Conservation (phyloP, 2,797 vertebrate species). For the Xenopus petersii region DNA sequence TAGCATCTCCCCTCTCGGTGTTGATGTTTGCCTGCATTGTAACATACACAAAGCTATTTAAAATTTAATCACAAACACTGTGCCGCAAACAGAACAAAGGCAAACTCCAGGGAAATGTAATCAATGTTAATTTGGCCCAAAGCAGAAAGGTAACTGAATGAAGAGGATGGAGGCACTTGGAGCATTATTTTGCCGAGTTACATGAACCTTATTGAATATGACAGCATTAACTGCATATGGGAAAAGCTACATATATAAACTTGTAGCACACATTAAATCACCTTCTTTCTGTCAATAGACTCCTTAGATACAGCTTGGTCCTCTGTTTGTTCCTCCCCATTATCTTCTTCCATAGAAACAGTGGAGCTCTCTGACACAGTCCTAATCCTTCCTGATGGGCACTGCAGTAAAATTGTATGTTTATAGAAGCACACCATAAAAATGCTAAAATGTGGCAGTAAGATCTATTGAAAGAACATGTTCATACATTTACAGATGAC, state of each 20-base stretch:
- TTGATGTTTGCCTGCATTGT: constrained; percentile 39
- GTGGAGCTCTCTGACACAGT: constrained; percentile 55
- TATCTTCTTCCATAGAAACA: constrained; percentile 50
- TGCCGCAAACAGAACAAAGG: constrained; percentile 42
- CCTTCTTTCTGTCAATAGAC: constrained; percentile 21
- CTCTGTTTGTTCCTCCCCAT: neutral
- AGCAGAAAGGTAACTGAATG: constrained; percentile 29
- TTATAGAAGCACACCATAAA: neutral
- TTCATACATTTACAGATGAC: too few relatives aligned
- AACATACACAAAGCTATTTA: constrained; percentile 42
- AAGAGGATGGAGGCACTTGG: constrained; percentile 13
- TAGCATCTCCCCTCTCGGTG: constrained; percentile 25
- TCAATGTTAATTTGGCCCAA: constrained; percentile 43
- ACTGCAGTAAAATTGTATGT: neutral
- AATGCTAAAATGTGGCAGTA: neutral
- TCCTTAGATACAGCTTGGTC: neutral
- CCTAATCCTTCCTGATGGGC: constrained; percentile 21
- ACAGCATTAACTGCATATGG: neutral
- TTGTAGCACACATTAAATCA: neutral
- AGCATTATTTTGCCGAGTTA: constrained; percentile 18
- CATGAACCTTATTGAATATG: neutral
- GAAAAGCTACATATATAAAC: neutral
- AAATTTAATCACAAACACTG: constrained; percentile 46
- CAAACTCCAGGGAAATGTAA: constrained; percentile 43
- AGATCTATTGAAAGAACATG: too few relatives aligned